Evolutionary conservation across 1,140 invertebrate species (phyloP), one percentile per base, ranked within the genome.

Genomic region (Bombus affinis): DNA sequence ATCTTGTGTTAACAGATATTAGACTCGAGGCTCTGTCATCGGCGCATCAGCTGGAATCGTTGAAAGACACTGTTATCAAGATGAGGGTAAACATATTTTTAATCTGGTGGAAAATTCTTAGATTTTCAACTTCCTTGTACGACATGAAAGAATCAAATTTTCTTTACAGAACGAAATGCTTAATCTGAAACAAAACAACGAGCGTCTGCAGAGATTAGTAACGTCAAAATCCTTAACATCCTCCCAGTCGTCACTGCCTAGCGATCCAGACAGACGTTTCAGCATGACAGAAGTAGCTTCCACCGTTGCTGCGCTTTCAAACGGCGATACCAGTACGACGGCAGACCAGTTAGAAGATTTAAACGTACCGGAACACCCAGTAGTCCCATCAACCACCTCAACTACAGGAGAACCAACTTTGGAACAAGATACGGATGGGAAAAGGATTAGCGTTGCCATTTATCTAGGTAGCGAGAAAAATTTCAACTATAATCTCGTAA

Each of bases 141-240:
- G 3, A 62, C 4, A 12, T n/a, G 28, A 62, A 62, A 12, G 12
- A 62, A 62, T 62, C 9, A 59, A n/a, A n/a, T n/a, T 28, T 62
- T 62, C 10, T 91, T 96, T 96, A 59, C 94, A 98, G 98, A 98
- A 97, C 93, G 99, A 99, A 95, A 99, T 99, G 98, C 95, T 98
- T 89, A 98, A 98, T 91, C 95, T 99, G 89, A 99, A 99, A 93
- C 98, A 99, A 92, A 99, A 99, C 93, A 99, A 99, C 94, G 98
- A 99, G 92, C 96, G 99, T 59, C 96, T 99, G 1, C 98, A 99
- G 92, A 96, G 98, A 89, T 95, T 99, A 88, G 97, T 99, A 2
- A 97, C 97, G 9, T 97, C 97, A 42, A 97, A 98, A 91, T 98
- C 97, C 0, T 92, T 98, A 62, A 97, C 97, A 3, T 98, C 98